These are phyloP conservation scores for Oscheius sp. DNA, from an alignment of 2,888 invertebrate genomes.

Conservation along the genomic window DNA sequence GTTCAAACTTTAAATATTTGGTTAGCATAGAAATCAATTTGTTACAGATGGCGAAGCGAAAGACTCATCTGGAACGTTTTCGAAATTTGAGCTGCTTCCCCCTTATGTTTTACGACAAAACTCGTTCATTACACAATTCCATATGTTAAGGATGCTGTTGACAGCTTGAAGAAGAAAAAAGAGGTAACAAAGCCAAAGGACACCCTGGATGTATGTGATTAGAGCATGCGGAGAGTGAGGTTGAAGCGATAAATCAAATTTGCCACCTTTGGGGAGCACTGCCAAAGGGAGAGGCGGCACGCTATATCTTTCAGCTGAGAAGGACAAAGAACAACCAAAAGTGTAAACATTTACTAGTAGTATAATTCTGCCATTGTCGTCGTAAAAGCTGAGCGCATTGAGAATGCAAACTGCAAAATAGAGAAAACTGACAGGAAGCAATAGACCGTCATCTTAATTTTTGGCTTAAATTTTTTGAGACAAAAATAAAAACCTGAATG, in stretches of 20 bases:
- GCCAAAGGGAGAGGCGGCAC: background rate
- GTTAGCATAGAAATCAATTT: too few species aligned
- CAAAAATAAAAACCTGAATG: constrained; percentile 37
- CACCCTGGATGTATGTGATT: constrained; percentile 21
- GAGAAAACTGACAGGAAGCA: constrained; percentile 40
- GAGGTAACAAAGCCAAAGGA: background rate
- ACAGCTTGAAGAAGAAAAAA: background rate
- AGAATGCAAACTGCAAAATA: constrained; percentile 49
- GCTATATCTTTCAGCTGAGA: background rate
- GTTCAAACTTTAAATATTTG: background rate
- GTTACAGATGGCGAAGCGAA: too few species aligned
- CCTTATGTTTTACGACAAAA: constrained; percentile 19
- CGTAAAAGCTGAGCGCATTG: constrained; percentile 54
- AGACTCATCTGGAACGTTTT: background rate
- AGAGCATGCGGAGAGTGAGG: constrained; percentile 19
- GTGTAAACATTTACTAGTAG: constrained; percentile 33
- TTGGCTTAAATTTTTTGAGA: background rate
- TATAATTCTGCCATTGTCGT: constrained; percentile 46
- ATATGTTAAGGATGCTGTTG: constrained; percentile 6
- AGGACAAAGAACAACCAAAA: constrained; percentile 3
- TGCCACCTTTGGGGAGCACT: constrained; percentile 25
- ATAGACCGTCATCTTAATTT: constrained; percentile 47
- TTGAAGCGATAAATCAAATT: constrained; percentile 27
- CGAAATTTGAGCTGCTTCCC: constrained; percentile 19
- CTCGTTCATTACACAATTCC: constrained; percentile 9